phyloP scores from a whole-genome alignment of 2,113 vertebrate genomes.

The Chionodraco myersi region DNA sequence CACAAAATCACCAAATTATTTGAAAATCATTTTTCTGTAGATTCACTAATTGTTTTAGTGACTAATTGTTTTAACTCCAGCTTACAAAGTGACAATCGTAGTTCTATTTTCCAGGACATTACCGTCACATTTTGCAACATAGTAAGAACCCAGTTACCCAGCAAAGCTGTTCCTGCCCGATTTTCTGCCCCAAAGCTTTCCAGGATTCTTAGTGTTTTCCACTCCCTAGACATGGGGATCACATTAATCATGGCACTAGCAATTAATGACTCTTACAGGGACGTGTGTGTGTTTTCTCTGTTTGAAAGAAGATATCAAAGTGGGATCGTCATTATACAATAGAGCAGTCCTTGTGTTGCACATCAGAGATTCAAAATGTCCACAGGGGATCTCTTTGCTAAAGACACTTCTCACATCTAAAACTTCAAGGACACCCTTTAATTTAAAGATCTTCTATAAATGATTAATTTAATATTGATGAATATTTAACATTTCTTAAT shows the following conservation, averaged over 20 bases:
- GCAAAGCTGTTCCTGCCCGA: not conserved
- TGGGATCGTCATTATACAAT: conserved; percentile 67
- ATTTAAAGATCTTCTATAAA: conserved; percentile 84
- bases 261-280: conserved; percentile 48
- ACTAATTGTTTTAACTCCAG: not conserved
- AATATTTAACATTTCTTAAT: conserved; percentile 86
- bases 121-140: not conserved
- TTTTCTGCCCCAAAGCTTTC: conserved; percentile 8
- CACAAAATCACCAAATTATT: not conserved
- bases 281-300: conserved; percentile 52
- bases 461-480: conserved; percentile 84
- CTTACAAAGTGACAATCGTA: not conserved
- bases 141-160: not conserved
- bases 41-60: not conserved
- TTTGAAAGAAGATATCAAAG: conserved; percentile 69
- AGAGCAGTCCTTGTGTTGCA: conserved; percentile 55
- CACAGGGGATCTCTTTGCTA: conserved; percentile 73
- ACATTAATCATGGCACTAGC: conserved; percentile 44
- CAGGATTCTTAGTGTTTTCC: conserved; percentile 8
- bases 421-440: conserved; percentile 83
- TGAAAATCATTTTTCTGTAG: not conserved
- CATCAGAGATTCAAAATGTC: conserved; percentile 74
- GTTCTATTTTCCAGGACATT: not conserved
- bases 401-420: conserved; percentile 77
- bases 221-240: conserved; percentile 20